These are phyloP conservation scores for Lithophane leautieri DNA, from an alignment of 2,888 invertebrate genomes.

Conservation along the genomic window DNA sequence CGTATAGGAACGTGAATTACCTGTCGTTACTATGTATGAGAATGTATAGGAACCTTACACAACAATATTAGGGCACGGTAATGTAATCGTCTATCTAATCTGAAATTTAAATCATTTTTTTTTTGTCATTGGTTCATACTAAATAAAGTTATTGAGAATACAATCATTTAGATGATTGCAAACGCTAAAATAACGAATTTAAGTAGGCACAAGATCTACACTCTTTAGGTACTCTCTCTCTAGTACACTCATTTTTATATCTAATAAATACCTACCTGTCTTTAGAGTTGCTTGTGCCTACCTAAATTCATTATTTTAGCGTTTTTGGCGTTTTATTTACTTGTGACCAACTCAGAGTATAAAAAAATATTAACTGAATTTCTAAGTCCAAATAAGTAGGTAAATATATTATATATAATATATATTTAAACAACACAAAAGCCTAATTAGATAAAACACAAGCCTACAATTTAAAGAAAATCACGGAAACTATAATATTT, in stretches of 20 bases:
- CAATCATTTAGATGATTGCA: conserved; percentile 11
- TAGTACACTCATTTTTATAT: neutral
- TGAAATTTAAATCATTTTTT: conserved; percentile 9
- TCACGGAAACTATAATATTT: conserved; percentile 6
- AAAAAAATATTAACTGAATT: too few species aligned
- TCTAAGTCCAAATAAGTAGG: neutral
- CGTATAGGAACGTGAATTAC: conserved; percentile 19
- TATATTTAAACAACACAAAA: too few species aligned
- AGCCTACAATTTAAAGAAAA: neutral
- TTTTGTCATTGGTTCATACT: conserved; percentile 6
- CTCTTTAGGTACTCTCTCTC: too few species aligned
- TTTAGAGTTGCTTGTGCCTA: neutral
- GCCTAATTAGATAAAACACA: neutral
- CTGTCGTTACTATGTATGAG: neutral
- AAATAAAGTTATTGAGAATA: neutral
- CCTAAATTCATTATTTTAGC: neutral
- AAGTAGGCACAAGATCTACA: neutral
- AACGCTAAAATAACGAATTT: neutral
- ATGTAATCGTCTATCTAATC: conserved; percentile 12
- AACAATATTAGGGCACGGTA: conserved; percentile 7
- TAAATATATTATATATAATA: too few species aligned
- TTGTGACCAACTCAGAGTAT: too few species aligned
- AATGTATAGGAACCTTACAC: neutral
- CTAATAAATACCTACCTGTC: too few species aligned
- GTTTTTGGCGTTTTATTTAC: too few species aligned